A percentile compares a stretch with the other conserved stretches of the same genome.
Conservation (phyloP, 2,888 invertebrate species). For the Euspilapteryx auroguttella region DNA sequence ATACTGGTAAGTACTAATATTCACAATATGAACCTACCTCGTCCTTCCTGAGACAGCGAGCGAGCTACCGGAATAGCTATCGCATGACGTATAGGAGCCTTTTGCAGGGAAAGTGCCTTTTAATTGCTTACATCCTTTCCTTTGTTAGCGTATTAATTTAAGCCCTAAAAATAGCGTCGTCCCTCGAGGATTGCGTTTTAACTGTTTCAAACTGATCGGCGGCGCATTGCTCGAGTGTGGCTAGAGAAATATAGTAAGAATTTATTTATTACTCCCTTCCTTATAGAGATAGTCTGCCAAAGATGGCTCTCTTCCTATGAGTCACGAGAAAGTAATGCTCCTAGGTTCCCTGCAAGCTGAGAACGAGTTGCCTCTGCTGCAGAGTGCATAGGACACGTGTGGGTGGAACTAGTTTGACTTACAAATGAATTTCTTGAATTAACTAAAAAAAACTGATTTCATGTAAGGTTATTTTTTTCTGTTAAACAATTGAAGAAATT, state of each 20-base stretch:
- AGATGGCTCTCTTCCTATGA: constrained; percentile 61
- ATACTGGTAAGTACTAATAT: no score
- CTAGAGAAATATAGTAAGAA: no score
- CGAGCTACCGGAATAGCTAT: constrained; percentile 1
- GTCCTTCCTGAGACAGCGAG: no score
- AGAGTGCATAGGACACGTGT: constrained; percentile 21
- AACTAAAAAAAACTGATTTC: no score
- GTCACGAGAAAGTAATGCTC: constrained; percentile 58
- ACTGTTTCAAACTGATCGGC: no score
- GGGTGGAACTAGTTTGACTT: constrained; percentile 23
- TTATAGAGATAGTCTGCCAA: constrained; percentile 57
- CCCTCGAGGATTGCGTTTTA: constrained; percentile 34
- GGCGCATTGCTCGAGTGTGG: no score
- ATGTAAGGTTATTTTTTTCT: no score
- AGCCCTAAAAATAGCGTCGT: constrained; percentile 45
- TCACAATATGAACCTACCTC: no score
- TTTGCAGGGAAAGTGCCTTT: constrained; percentile 38
- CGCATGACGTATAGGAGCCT: constrained; percentile 15
- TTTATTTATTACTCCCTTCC: constrained; percentile 61
- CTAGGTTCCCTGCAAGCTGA: constrained; percentile 42
- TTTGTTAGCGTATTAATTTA: constrained; percentile 55
- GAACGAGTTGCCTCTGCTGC: constrained; percentile 29
- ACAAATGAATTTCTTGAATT: no score
- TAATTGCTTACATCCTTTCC: constrained; percentile 55
- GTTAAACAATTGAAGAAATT: no score